A percentile compares a stretch with the other conserved stretches of the same genome.
Conservation (phyloP, 2,888 invertebrate genomes). For the Aporophyla lueneburgensis region DNA sequence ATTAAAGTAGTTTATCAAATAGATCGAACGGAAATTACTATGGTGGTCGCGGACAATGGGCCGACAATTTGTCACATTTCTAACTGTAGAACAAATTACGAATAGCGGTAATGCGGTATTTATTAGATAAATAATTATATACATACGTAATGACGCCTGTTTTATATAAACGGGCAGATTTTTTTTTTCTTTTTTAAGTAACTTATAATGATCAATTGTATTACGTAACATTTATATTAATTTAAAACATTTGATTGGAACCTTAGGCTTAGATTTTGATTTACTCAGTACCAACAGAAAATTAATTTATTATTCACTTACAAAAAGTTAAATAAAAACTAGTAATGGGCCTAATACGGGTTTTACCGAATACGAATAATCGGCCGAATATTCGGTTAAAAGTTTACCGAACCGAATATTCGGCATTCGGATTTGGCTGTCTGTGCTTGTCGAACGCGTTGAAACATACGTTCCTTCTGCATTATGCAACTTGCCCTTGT, state of each 20-base stretch:
- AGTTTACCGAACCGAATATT: no score
- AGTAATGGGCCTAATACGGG: no score
- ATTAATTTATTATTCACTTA: not conserved
- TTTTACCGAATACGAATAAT: no score
- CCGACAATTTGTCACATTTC: slow-evolving; percentile 42
- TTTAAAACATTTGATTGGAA: not conserved
- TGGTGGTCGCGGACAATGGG: slow-evolving; percentile 30
- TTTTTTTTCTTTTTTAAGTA: no score
- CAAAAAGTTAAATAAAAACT: not conserved
- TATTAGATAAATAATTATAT: slow-evolving; percentile 18
- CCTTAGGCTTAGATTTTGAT: not conserved
- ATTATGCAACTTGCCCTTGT: no score
- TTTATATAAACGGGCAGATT: not conserved
- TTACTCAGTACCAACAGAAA: not conserved
- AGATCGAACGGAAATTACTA: slow-evolving; percentile 57
- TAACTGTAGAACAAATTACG: slow-evolving; percentile 37
- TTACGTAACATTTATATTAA: not conserved
- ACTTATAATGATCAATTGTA: no score
- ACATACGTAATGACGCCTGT: not conserved
- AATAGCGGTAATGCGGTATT: slow-evolving; percentile 19
- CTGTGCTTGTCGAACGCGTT: no score
- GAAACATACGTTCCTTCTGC: no score
- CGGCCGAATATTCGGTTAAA: no score
- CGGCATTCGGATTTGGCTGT: no score
- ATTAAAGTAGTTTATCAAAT: slow-evolving; percentile 39